Evolutionary conservation across 2,888 invertebrate genomes (phyloP), one percentile per base, ranked within the genome.

Genomic region (Trilocha varians): DNA sequence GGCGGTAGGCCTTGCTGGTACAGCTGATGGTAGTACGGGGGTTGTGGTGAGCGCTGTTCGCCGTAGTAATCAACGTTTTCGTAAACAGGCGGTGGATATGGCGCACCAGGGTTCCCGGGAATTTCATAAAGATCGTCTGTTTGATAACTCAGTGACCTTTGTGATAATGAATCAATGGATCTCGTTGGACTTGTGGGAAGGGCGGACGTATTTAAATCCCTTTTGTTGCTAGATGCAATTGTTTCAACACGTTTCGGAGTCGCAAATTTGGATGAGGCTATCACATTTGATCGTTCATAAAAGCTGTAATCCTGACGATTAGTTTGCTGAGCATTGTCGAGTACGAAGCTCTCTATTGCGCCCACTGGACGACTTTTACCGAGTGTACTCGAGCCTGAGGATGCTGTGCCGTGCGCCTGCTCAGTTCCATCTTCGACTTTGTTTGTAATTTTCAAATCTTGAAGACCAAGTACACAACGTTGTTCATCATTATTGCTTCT

Each of bases 1-100:
- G 82, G 62, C 57, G 87, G 62, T 52, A 79, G 59, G 52, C 76
- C 65, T 68, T 85, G 65, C 65, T 77, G 64, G 67, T 79, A 83
- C 49, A 88, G 64, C 55, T 87, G 88, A 64, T 91, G 90, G 55
- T 90, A 91, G 60, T 89, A 91, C 1, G 90, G 88, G 16, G 88
- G 88, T 65, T 86, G 88, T 18, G 87, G 82, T 8, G 85, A 76
- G 5, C 84, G 78, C 52, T 87, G 84, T 42, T 88, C 88, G 4
- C 88, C 87, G 79, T 93, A 94, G 66, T 93, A 94, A 53, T 94
- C 94, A 41, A 95, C 88, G 72, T 95, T 95, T 70, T 95, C 95
- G 67, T 95, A 95, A 16, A 95, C 91, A 34, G 83, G 74, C 36
- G 82, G 73, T 34, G 83, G 71, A 56, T 77, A 80, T 50, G 75